Evolutionary conservation across 2,797 vertebrate species (phyloP).

Genomic region (Poliocrania exsul): DNA sequence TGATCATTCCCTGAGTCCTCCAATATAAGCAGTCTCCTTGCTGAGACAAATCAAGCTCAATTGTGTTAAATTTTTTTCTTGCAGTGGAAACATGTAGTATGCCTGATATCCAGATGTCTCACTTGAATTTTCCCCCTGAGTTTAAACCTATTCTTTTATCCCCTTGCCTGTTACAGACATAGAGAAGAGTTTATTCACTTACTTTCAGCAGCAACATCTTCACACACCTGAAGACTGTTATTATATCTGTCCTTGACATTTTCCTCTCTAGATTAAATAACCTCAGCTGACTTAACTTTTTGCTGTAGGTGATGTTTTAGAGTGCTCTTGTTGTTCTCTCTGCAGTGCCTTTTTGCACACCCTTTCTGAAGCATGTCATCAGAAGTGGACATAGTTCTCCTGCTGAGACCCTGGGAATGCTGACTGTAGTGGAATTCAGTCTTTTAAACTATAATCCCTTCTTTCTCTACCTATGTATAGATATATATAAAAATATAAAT

Average conservation of each 20-base stretch:
- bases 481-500: constrained; percentile 1
- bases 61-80: constrained; percentile 1
- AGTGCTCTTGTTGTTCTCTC: not conserved
- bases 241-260: not conserved
- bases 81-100: not conserved
- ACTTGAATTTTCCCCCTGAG: not conserved
- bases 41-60: constrained; percentile 37
- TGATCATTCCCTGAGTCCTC: not conserved
- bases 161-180: not conserved
- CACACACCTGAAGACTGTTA: not conserved
- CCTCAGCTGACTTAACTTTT: constrained; percentile 24
- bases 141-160: constrained; percentile 49
- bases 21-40: not conserved
- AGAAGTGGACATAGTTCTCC: not conserved
- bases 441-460: not conserved
- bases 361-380: not conserved
- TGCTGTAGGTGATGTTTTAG: not conserved
- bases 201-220: constrained; percentile 19
- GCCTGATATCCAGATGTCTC: constrained; percentile 4
- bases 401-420: not conserved
- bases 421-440: not conserved
- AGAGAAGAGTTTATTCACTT: constrained; percentile 18
- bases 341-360: not conserved
- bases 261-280: constrained; percentile 31
- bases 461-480: not conserved